Evolutionary conservation across 2,113 vertebrate species (phyloP).

Genomic region (Rhipidura dahli): DNA sequence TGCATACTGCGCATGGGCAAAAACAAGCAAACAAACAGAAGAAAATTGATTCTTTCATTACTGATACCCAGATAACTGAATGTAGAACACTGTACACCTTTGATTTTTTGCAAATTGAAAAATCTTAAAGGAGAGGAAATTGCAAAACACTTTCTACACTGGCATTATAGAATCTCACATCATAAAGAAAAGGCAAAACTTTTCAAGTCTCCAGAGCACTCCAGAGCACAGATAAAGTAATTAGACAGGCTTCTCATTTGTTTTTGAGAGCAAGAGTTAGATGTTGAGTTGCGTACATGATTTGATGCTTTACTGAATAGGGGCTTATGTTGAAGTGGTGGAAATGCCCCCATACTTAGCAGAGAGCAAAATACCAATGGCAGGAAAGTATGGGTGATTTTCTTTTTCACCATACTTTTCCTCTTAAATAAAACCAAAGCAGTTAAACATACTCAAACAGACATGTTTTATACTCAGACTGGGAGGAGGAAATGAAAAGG

Average conservation of each 20-base stretch:
- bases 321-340: neutral
- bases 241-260: neutral
- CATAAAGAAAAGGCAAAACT: neutral
- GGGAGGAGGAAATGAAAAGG: neutral
- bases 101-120: neutral
- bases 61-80: neutral
- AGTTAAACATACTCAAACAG: neutral
- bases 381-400: neutral
- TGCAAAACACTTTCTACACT: neutral
- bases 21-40: neutral
- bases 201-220: neutral
- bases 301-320: neutral
- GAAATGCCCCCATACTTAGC: neutral
- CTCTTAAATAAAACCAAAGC: neutral
- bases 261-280: neutral
- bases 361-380: neutral
- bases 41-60: neutral
- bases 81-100: neutral
- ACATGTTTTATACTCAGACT: neutral
- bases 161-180: neutral
- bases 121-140: neutral
- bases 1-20: neutral
- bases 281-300: fast-evolving
- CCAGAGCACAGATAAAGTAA: neutral
- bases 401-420: neutral